Base-by-base conservation (phyloP, 1,140 invertebrate genomes). In the Daktulosphaira vitifoliae region DNA sequence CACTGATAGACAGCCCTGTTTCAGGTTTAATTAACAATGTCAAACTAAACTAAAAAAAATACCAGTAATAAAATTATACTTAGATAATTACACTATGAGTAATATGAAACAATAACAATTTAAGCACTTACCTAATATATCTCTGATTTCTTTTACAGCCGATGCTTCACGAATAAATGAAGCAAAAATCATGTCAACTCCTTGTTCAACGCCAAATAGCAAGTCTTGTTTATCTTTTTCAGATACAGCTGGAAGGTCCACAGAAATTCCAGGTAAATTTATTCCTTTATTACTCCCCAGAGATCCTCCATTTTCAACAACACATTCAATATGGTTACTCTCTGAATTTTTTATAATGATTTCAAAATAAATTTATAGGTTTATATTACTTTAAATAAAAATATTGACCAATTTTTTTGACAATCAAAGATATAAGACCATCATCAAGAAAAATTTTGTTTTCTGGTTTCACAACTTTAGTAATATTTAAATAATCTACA, bases 161-260 rank as follows among this genome's bases (percentile, higher is more conserved):
- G 81, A 81, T 33, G 89, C 96, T 76, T 93, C 88, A 69, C 96
- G 83, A 72, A 99, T 98, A 76, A 99, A 99, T 0, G 96, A 98
- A 0, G 96, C 96, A 76, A 99, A 99, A 65, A 99, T 83, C 85
- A 99, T 98, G 72, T 99, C 97, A n/a, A 99, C 81, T 38, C 86
- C 87, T 75, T 96, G 90, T 70, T 97, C 89, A 9, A 98, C 90
- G 67, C 94, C 97, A 74, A 99, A 98, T 62, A 84, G 75, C 42
- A 99, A 78, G 78, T 99, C 97, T 20, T 86, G 81, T 73, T 90
- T 94, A 74, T 99, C 97, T 75, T 98, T 99, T 74, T 97, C 94
- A 0, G 96, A 98, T 0, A 99, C 94, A 23, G 96, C 95, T 7
- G 97, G 97, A 66, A 99, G 78, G 78, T 99, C 96, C 0, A 98